These are phyloP conservation scores for Coluber constrictor DNA, from an alignment of 2,797 vertebrate species.

Conservation along the genomic window DNA sequence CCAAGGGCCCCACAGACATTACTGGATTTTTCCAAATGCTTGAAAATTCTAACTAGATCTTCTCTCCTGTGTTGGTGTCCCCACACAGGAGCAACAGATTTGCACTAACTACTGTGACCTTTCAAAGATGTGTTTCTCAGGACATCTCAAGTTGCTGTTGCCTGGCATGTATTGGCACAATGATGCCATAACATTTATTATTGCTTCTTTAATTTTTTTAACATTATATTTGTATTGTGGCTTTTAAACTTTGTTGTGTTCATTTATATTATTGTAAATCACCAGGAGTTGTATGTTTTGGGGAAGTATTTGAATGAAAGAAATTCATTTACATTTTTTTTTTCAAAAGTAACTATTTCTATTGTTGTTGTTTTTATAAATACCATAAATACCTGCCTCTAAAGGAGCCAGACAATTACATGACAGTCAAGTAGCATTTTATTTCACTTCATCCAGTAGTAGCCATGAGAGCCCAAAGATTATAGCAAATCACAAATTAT, in stretches of 20 bases:
- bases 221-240: neutral
- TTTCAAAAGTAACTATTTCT: neutral
- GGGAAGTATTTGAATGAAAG: neutral
- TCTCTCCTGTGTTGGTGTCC: neutral
- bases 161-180: neutral
- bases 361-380: neutral
- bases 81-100: neutral
- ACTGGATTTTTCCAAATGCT: neutral
- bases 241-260: neutral
- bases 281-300: neutral
- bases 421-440: neutral
- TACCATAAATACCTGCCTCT: neutral
- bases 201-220: neutral
- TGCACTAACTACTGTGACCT: neutral
- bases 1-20: neutral
- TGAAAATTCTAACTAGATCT: fast-evolving
- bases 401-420: neutral
- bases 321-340: neutral
- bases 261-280: neutral
- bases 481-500: neutral
- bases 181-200: neutral
- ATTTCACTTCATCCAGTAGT: neutral
- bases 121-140: neutral
- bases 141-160: neutral
- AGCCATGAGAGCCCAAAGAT: neutral